Conservation (phyloP, 1,140 invertebrate genomes). For the Steinernema feltiae region DNA sequence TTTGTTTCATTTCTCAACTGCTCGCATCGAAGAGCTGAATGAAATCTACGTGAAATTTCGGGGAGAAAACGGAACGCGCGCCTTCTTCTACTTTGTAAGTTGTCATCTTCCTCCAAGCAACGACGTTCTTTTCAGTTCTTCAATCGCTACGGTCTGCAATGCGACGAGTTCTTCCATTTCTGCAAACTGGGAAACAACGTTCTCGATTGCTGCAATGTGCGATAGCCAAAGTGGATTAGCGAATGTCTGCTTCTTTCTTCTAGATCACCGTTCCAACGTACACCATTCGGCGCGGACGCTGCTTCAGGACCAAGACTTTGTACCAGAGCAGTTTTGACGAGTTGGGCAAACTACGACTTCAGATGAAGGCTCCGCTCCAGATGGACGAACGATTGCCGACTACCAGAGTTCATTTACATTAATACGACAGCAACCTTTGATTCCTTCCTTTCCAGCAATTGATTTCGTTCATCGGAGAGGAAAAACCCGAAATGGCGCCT, state of each 20-base stretch:
- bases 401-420: neutral
- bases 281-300: neutral
- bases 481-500: neutral
- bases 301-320: neutral
- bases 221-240: neutral
- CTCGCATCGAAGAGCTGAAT: neutral
- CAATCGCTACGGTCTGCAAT: neutral
- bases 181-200: neutral
- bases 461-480: neutral
- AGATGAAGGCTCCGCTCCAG: neutral
- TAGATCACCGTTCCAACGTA: neutral
- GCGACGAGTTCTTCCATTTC: conserved; percentile 4
- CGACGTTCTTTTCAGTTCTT: conserved; percentile 7
- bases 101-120: too few relatives aligned
- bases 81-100: neutral
- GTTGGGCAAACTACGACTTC: neutral
- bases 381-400: neutral
- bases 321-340: conserved; percentile 5
- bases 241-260: neutral
- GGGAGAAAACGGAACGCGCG: neutral
- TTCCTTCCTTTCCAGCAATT: neutral
- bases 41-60: neutral
- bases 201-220: neutral
- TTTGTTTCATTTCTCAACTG: neutral
- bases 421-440: neutral